Percentiles rank a stretch among this genome's conserved stretches.
Evolutionary conservation across 1,140 invertebrate genomes (phyloP).

Genomic region (Camponotus pennsylvanicus): DNA sequence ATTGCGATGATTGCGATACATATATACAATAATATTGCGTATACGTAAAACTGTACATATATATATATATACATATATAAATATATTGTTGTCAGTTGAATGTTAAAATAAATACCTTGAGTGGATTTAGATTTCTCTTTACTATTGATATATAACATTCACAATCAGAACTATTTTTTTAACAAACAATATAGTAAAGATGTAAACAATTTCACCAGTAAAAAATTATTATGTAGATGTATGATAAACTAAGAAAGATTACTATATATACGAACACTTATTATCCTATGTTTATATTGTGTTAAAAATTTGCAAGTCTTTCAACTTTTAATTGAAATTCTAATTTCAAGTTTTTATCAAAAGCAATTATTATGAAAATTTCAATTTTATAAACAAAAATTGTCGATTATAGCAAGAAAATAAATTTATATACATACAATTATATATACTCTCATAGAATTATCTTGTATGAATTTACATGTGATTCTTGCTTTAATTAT

Average conservation of each 20-base stretch:
- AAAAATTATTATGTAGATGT: conserved; percentile 51
- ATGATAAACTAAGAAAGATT: conserved; percentile 23
- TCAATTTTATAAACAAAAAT: neutral
- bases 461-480: neutral
- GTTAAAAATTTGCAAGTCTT: conserved; percentile 17
- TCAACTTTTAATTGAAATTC: conserved; percentile 9
- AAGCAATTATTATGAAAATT: neutral
- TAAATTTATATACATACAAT: conserved; percentile 21
- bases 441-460: conserved; percentile 12
- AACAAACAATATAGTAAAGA: neutral
- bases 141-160: neutral
- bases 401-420: neutral
- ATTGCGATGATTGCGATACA: conserved; percentile 73
- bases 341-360: neutral
- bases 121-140: conserved; percentile 68
- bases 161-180: conserved; percentile 13
- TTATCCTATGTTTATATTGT: conserved; percentile 2
- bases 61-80: conserved; percentile 72
- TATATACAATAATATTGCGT: conserved; percentile 64
- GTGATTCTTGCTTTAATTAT: neutral
- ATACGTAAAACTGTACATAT: conserved; percentile 63
- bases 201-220: neutral
- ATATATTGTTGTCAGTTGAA: conserved; percentile 85
- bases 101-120: conserved; percentile 85
- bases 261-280: conserved; percentile 15